Conservation (phyloP, 2,797 vertebrate species). For the Leptatherina wallacei region DNA sequence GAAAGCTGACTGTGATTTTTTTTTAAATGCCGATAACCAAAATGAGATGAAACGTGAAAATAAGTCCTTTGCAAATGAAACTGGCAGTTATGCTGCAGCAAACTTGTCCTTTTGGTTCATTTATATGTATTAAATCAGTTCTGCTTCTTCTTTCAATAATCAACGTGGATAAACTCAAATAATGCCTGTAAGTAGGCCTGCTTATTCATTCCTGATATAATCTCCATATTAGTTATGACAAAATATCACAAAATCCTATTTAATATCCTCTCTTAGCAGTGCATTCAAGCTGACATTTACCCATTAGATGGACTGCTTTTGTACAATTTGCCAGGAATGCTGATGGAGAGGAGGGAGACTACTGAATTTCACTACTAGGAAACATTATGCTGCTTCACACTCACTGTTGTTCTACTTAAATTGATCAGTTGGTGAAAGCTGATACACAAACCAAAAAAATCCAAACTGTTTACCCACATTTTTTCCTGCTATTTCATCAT, state of each 20-base stretch:
- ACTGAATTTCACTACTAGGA: conserved; percentile 1
- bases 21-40: neutral
- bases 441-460: neutral
- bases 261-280: neutral
- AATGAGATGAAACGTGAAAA: neutral
- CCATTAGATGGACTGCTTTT: neutral
- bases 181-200: neutral
- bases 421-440: conserved; percentile 14
- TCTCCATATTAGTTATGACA: neutral
- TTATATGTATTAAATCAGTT: neutral
- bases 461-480: neutral
- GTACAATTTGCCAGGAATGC: neutral
- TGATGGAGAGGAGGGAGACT: neutral
- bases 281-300: conserved; percentile 16
- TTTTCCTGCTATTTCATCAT: neutral
- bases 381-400: conserved; percentile 13
- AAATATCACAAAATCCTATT: conserved; percentile 4
- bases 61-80: neutral
- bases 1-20: neutral
- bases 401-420: neutral
- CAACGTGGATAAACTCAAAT: neutral
- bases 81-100: neutral
- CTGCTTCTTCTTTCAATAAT: neutral
- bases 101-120: too few relatives aligned
- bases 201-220: neutral